A percentile compares a stretch with the other conserved stretches of the same genome.
These are phyloP conservation scores for Vesta saturnalis DNA, from an alignment of 2,888 invertebrate genomes.

Conservation along the genomic window DNA sequence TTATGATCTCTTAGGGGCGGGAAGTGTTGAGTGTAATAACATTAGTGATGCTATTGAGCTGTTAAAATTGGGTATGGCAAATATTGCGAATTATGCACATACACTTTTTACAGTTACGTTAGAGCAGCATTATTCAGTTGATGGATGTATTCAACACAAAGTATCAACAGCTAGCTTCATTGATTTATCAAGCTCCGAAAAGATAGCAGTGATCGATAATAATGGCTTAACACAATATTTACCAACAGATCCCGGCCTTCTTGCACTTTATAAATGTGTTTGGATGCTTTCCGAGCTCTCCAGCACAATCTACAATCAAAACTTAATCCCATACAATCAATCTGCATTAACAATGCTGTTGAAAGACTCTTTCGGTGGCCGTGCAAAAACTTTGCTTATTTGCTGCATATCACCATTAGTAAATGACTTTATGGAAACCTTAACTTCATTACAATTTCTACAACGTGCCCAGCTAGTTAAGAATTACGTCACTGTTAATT, in stretches of 20 bases:
- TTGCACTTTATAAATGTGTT: conserved; percentile 74
- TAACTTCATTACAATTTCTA: conserved; percentile 75
- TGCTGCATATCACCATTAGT: conserved; percentile 78
- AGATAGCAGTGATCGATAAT: conserved; percentile 61
- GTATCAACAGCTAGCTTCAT: conserved; percentile 80
- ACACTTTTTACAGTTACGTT: conserved; percentile 78
- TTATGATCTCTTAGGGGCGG: conserved; percentile 65
- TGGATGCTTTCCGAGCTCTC: conserved; percentile 65
- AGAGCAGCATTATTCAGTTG: conserved; percentile 78
- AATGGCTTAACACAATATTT: conserved; percentile 63
- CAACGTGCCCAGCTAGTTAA: conserved; percentile 74
- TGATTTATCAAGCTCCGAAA: conserved; percentile 71
- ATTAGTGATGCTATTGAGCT: conserved; percentile 78
- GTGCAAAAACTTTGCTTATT: conserved; percentile 78
- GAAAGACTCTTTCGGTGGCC: conserved; percentile 79
- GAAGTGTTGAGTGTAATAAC: conserved; percentile 68
- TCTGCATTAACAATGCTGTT: conserved; percentile 75
- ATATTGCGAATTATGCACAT: conserved; percentile 69
- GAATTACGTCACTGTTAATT: conserved; percentile 77
- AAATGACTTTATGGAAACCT: conserved; percentile 73
- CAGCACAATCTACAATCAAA: conserved; percentile 48
- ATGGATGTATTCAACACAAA: conserved; percentile 74
- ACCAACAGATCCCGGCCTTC: conserved; percentile 71
- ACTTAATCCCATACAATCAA: conserved; percentile 66
- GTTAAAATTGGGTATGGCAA: conserved; percentile 72